These are phyloP conservation scores for Steinernema hermaphroditum DNA, from an alignment of 2,888 invertebrate species.

Conservation along the genomic window DNA sequence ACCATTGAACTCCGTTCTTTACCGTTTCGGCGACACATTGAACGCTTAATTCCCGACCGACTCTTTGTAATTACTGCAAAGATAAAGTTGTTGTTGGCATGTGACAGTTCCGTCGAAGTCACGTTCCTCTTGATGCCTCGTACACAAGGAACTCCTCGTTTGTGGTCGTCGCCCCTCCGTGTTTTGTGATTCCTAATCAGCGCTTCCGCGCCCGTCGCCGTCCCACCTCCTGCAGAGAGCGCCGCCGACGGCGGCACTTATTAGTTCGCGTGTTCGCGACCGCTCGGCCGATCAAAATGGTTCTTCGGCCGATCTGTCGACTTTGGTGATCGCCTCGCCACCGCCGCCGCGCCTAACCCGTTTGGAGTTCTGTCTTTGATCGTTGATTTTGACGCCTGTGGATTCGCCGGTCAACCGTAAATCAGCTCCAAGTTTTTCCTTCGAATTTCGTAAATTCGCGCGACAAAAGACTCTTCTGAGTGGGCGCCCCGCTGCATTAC, in stretches of 20 bases:
- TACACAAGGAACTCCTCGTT: neutral
- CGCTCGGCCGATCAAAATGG: constrained; percentile 23
- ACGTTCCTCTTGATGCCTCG: neutral
- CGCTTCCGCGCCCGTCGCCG: neutral
- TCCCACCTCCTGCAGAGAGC: neutral
- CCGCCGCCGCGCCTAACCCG: neutral
- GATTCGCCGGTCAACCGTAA: neutral
- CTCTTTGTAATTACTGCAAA: too few relatives aligned
- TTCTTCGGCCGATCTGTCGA: neutral
- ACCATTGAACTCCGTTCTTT: too few relatives aligned
- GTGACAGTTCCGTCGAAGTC: neutral
- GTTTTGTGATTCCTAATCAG: neutral
- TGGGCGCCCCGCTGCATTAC: too few relatives aligned
- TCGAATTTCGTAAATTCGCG: too few relatives aligned
- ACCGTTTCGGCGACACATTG: too few relatives aligned
- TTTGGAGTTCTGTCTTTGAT: constrained; percentile 29
- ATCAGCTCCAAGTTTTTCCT: neutral
- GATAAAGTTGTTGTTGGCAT: too few relatives aligned
- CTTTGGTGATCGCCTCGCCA: neutral
- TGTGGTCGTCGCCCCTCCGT: neutral
- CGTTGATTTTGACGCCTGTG: constrained; percentile 11
- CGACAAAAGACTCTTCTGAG: too few relatives aligned
- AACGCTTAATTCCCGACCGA: too few relatives aligned
- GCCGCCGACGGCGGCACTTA: neutral
- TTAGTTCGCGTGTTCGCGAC: constrained; percentile 8